phyloP scores from a whole-genome alignment of 1,140 invertebrate species.

The Drosophila quadrilineata region DNA sequence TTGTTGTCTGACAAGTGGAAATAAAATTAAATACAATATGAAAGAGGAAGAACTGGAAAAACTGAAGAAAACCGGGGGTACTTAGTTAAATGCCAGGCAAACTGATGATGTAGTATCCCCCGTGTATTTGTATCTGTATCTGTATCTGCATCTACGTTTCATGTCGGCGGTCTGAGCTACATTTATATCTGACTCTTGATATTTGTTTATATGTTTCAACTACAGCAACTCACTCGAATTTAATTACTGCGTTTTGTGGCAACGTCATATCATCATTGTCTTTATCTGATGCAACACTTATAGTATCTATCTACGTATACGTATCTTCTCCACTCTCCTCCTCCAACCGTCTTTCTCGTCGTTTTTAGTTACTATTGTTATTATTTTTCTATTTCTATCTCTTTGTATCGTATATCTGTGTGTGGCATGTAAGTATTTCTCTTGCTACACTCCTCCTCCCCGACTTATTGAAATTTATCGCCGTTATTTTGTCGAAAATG shows the following conservation, averaged over 20 bases:
- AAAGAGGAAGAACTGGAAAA: slow-evolving; percentile 37
- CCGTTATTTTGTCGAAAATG: slow-evolving; percentile 73
- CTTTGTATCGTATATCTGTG: neutral
- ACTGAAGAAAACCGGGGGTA: slow-evolving; percentile 38
- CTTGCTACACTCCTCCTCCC: slow-evolving; percentile 11
- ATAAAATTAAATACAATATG: slow-evolving; percentile 71
- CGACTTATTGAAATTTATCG: slow-evolving; percentile 78
- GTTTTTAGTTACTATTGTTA: slow-evolving; percentile 77
- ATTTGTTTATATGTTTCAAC: slow-evolving; percentile 42
- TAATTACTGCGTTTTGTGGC: slow-evolving; percentile 63
- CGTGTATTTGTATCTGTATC: slow-evolving; percentile 34
- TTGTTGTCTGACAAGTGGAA: slow-evolving; percentile 73
- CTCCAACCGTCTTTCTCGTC: too few species aligned
- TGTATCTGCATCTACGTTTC: slow-evolving; percentile 13
- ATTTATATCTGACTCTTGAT: slow-evolving; percentile 7
- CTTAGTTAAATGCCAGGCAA: slow-evolving; percentile 62
- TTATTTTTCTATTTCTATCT: slow-evolving; percentile 70
- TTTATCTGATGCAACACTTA: slow-evolving; percentile 67
- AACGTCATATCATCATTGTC: slow-evolving; percentile 60
- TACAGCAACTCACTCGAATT: slow-evolving; percentile 57
- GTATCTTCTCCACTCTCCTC: slow-evolving; percentile 26
- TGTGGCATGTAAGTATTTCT: slow-evolving; percentile 38
- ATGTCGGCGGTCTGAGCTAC: slow-evolving; percentile 4
- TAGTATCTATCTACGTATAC: slow-evolving; percentile 25
- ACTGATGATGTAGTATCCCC: slow-evolving; percentile 10